Percentiles rank a stretch among this genome's conserved stretches.
Evolutionary conservation across 2,888 invertebrate species (phyloP).

Genomic region (Lottia gigantea): DNA sequence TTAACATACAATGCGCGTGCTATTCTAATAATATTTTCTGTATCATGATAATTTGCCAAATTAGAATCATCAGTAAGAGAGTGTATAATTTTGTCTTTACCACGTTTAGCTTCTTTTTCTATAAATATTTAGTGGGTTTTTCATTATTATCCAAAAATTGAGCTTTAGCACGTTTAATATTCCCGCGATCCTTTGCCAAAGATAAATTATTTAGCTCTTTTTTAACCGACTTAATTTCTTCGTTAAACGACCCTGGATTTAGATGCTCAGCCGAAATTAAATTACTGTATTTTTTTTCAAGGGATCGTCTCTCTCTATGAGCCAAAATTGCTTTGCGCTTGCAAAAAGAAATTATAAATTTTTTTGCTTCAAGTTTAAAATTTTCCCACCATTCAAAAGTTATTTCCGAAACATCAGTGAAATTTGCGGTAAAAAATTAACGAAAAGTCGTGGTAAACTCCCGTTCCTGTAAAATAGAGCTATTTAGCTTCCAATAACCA

Average conservation of each 20-base stretch:
- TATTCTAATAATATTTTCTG: background rate
- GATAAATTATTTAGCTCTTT: background rate
- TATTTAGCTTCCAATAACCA: background rate
- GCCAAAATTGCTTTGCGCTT: background rate
- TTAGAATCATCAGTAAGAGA: background rate
- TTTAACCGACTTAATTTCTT: background rate
- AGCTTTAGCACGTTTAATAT: conserved; percentile 4
- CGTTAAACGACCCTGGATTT: background rate
- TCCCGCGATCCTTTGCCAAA: background rate
- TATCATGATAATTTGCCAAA: background rate
- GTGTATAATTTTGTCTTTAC: background rate
- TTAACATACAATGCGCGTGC: background rate
- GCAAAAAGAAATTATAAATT: background rate
- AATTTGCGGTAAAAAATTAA: background rate
- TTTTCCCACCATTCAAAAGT: background rate
- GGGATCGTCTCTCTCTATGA: background rate
- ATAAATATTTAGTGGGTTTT: background rate
- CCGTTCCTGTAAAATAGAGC: background rate
- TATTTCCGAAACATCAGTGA: background rate
- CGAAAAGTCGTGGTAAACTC: background rate
- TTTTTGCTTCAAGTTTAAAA: background rate
- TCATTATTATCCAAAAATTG: conserved; percentile 2
- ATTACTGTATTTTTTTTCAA: background rate
- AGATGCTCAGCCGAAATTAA: background rate
- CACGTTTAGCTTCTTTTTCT: background rate